phyloP scores from a whole-genome alignment of 2,113 vertebrate species.

The Ptilonorhynchus violaceus region DNA sequence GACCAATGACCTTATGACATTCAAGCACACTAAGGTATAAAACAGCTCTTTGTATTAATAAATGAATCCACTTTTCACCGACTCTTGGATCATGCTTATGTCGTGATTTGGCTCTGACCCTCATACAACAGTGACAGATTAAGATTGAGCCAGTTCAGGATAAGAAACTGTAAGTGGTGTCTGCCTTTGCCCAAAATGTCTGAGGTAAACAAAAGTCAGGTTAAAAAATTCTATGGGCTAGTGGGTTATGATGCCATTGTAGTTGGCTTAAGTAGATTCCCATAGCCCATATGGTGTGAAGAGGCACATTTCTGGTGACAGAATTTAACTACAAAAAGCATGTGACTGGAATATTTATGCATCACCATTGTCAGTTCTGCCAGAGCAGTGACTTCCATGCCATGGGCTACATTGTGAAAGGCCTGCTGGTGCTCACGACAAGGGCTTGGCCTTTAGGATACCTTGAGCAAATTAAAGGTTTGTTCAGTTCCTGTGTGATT shows the following conservation, averaged over 20 bases:
- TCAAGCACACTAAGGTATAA: too few relatives aligned
- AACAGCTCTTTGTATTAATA: too few relatives aligned
- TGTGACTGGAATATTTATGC: background rate
- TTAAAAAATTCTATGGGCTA: background rate
- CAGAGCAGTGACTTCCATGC: background rate
- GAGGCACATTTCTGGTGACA: background rate
- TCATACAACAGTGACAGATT: too few relatives aligned
- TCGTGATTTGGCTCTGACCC: too few relatives aligned
- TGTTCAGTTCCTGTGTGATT: background rate
- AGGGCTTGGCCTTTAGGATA: background rate
- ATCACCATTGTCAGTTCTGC: background rate
- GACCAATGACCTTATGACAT: too few relatives aligned
- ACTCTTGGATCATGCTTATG: too few relatives aligned
- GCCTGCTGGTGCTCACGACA: background rate
- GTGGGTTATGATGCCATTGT: background rate
- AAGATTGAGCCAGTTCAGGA: background rate
- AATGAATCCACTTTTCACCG: too few relatives aligned
- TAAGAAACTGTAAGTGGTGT: background rate
- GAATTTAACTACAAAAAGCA: background rate
- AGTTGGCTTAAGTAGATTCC: background rate
- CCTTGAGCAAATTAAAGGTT: background rate
- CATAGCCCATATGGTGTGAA: background rate
- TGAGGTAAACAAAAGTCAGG: background rate
- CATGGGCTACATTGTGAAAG: background rate
- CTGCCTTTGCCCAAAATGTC: background rate